Evolutionary conservation across 2,888 invertebrate species (phyloP).

Genomic region (Syrphus vitripennis): DNA sequence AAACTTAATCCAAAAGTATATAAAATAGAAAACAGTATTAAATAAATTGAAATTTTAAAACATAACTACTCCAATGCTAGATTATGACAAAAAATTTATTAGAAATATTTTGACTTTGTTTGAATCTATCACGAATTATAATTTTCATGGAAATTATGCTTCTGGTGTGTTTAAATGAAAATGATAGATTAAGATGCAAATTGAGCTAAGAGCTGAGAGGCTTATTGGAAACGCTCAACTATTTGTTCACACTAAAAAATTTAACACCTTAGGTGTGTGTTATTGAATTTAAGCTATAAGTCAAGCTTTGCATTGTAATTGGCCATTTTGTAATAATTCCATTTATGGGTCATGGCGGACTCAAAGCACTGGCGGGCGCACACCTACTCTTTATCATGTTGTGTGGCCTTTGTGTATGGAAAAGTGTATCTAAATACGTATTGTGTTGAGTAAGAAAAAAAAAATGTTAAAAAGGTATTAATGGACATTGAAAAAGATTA

Average conservation of each 20-base stretch:
- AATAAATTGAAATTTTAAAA: background rate
- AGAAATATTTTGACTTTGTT: background rate
- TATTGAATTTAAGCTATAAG: background rate
- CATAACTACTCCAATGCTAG: background rate
- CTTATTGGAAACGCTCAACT: background rate
- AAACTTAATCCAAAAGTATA: background rate
- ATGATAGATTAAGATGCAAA: slow-evolving; percentile 15
- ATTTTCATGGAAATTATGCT: background rate
- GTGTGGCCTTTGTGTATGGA: background rate
- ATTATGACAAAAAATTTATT: background rate
- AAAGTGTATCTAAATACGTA: background rate
- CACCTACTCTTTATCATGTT: background rate
- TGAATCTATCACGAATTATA: background rate
- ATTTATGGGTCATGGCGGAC: background rate
- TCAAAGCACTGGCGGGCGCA: too few species aligned
- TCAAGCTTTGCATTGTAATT: slow-evolving; percentile 17
- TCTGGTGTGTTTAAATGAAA: background rate
- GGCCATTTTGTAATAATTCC: background rate
- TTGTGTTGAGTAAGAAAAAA: background rate
- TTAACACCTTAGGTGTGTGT: background rate
- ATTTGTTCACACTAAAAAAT: background rate
- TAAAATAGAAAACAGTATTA: background rate
- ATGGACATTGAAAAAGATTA: background rate
- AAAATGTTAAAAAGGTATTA: background rate
- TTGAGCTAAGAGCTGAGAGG: too few species aligned